These are phyloP conservation scores for Disparrhopalites patrizii DNA, from an alignment of 2,888 invertebrate genomes.

Conservation along the genomic window DNA sequence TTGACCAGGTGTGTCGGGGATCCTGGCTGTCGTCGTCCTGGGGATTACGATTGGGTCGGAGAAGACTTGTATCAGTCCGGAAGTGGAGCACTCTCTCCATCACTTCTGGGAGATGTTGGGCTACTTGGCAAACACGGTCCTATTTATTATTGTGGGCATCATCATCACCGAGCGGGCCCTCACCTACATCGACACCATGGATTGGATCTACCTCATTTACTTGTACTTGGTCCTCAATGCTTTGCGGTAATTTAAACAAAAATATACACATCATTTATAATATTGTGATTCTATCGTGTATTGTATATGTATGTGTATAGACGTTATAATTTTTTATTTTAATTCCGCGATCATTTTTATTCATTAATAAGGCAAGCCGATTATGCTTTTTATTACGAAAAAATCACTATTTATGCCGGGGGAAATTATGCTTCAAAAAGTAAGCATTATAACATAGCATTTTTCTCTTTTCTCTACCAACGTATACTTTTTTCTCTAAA, in stretches of 20 bases:
- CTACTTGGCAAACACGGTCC: conserved; percentile 57
- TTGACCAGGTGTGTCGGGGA: conserved; percentile 51
- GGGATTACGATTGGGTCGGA: conserved; percentile 52
- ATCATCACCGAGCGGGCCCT: conserved; percentile 58
- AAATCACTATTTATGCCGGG: no score
- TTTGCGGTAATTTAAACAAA: conserved; percentile 50
- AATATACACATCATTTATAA: conserved; percentile 49
- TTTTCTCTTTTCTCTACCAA: no score
- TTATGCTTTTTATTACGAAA: no score
- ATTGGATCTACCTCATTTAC: conserved; percentile 56
- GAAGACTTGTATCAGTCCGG: conserved; percentile 53
- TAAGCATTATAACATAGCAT: no score
- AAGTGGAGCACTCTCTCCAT: conserved; percentile 52
- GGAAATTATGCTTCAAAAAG: no score
- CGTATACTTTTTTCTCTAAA: no score
- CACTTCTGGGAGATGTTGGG: conserved; percentile 55
- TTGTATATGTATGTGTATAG: background rate
- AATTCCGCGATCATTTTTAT: no score
- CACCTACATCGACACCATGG: conserved; percentile 54
- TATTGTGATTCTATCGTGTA: conserved; percentile 53
- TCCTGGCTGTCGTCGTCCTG: conserved; percentile 53
- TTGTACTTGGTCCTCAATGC: conserved; percentile 52
- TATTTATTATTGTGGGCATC: conserved; percentile 61
- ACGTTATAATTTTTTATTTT: conserved; percentile 52
- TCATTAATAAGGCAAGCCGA: no score